These are phyloP conservation scores for Steinernema hermaphroditum DNA, from an alignment of 2,888 invertebrate species.

Conservation along the genomic window DNA sequence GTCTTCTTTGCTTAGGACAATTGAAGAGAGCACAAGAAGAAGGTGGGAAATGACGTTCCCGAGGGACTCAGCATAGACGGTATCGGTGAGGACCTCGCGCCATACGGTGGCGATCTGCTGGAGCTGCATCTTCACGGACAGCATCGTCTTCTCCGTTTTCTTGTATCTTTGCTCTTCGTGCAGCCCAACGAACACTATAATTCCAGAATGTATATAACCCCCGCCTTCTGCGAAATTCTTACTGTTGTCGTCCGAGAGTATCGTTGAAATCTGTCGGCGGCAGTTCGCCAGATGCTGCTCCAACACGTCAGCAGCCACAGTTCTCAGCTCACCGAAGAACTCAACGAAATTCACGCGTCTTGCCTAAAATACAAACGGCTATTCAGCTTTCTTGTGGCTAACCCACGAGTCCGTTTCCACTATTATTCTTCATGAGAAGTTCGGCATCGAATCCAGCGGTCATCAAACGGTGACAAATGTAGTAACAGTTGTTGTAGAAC, in stretches of 20 bases:
- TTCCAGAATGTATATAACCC: too few species aligned
- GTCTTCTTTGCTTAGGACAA: slow-evolving; percentile 47
- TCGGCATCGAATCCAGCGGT: slow-evolving; percentile 36
- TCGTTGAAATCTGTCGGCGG: slow-evolving; percentile 45
- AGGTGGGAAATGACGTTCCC: slow-evolving; percentile 56
- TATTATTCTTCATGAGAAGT: slow-evolving; percentile 27
- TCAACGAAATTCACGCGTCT: slow-evolving; percentile 40
- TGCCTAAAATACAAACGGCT: neutral
- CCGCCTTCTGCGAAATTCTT: too few species aligned
- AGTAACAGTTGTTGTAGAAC: slow-evolving; percentile 63
- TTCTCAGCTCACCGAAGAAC: slow-evolving; percentile 48
- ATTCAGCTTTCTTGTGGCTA: too few species aligned
- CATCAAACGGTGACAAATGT: slow-evolving; percentile 50
- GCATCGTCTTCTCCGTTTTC: slow-evolving; percentile 28
- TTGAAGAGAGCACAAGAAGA: slow-evolving; percentile 45
- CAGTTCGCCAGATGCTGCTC: slow-evolving; percentile 49
- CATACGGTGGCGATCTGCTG: slow-evolving; percentile 53
- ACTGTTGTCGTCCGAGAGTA: slow-evolving; percentile 39
- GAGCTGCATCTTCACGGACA: slow-evolving; percentile 44
- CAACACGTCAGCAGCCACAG: slow-evolving; percentile 50
- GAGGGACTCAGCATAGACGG: slow-evolving; percentile 55
- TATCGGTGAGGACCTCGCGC: slow-evolving; percentile 54
- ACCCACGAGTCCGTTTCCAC: too few species aligned
- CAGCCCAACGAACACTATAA: slow-evolving; percentile 39
- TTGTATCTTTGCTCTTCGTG: slow-evolving; percentile 32